Percentiles rank a stretch among this genome's conserved stretches.
These are phyloP conservation scores for Hephaestus fuliginosus DNA, from an alignment of 2,797 vertebrate genomes.

Conservation along the genomic window DNA sequence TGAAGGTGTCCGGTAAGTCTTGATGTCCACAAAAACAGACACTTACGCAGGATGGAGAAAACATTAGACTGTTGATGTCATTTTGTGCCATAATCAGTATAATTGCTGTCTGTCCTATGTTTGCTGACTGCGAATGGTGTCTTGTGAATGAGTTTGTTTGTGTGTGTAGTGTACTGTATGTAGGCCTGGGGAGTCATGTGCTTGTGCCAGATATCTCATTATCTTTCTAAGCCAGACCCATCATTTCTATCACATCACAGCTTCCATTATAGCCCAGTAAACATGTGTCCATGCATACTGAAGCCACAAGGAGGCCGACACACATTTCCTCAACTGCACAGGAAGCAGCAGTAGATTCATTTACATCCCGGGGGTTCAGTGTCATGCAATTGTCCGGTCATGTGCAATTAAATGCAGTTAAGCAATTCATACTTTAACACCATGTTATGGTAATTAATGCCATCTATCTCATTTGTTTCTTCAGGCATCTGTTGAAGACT, in stretches of 20 bases:
- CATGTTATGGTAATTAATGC: neutral
- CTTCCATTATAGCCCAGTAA: conserved; percentile 48
- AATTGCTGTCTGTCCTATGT: conserved; percentile 48
- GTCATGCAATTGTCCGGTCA: neutral
- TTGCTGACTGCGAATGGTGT: conserved; percentile 43
- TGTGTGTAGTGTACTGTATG: conserved; percentile 44
- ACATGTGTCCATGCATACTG: conserved; percentile 44
- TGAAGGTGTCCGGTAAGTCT: conserved; percentile 94
- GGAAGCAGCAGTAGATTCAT: conserved; percentile 9
- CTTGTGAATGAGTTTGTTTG: conserved; percentile 67
- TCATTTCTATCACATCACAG: conserved; percentile 56
- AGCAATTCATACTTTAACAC: conserved; percentile 6
- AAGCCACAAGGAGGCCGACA: conserved; percentile 40
- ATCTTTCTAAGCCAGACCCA: conserved; percentile 71
- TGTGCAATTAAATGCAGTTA: conserved; percentile 8
- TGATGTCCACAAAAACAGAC: conserved; percentile 6
- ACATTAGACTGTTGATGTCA: conserved; percentile 39
- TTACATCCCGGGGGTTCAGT: conserved; percentile 12
- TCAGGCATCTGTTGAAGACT: conserved; percentile 96
- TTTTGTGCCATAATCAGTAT: conserved; percentile 56
- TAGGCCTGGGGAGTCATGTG: conserved; percentile 66
- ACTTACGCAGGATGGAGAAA: conserved; percentile 9
- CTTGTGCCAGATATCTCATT: conserved; percentile 74
- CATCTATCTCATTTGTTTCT: conserved; percentile 36
- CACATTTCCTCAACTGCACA: conserved; percentile 22